A percentile compares a stretch with the other conserved stretches of the same genome.
phyloP scores from a whole-genome alignment of 1,140 invertebrate genomes.

The Trichonephila clavipes region DNA sequence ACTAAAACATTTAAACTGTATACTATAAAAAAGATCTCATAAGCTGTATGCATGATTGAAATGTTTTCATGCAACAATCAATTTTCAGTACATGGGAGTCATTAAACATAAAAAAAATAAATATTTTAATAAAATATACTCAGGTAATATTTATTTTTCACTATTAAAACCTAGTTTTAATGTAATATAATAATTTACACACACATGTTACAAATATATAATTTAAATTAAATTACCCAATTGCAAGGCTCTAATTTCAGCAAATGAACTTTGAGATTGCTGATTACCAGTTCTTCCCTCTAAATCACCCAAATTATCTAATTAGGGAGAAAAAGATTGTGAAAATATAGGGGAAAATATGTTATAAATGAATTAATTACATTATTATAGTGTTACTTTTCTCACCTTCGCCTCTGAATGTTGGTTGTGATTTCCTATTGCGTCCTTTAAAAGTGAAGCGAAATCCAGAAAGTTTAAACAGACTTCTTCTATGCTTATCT shows the following conservation, averaged over 20 bases:
- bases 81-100: too few relatives aligned
- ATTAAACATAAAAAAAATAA: too few relatives aligned
- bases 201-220: neutral
- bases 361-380: neutral
- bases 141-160: neutral
- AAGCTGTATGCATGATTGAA: too few relatives aligned
- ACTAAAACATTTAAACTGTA: too few relatives aligned
- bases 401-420: conserved; percentile 82
- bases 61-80: too few relatives aligned
- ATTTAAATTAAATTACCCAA: conserved; percentile 15
- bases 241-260: conserved; percentile 68
- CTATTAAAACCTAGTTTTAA: neutral
- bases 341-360: neutral
- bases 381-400: conserved; percentile 44
- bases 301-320: conserved; percentile 54
- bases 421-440: conserved; percentile 83
- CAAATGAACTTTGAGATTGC: conserved; percentile 67
- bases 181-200: too few relatives aligned
- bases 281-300: conserved; percentile 36
- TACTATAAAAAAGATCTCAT: too few relatives aligned
- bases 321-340: neutral
- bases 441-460: conserved; percentile 87
- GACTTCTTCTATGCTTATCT: conserved; percentile 83
- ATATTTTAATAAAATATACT: too few relatives aligned
- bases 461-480: conserved; percentile 85